Evolutionary conservation across 1,140 invertebrate species (phyloP), one percentile per base, ranked within the genome.

Genomic region (Papilio aristodemus): DNA sequence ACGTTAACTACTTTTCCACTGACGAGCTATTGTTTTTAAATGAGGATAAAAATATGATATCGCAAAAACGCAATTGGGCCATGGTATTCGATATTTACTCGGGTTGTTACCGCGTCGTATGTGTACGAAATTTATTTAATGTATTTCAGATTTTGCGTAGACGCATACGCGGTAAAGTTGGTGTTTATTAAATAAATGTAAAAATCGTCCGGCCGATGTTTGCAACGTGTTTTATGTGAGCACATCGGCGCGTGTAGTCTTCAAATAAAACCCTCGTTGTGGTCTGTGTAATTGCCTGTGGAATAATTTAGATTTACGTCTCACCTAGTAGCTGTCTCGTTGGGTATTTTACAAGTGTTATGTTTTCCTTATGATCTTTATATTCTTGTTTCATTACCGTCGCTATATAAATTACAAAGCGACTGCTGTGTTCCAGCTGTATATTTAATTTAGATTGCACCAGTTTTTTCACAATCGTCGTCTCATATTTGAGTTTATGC

Each of bases 331-430:
- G 46, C 10, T 54, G 46, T 54, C 46, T 54, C 46, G 22, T 25
- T 54, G 17, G 46, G 46, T 8, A 54, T 54, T 54, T 54, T 54
- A 54, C 46, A 54, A 54, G 46, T 54, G 46, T 54, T 54, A 54
- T 54, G 46, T 54, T 54, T 54, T 54, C 19, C 46, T 54, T 54
- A 54, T 54, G 46, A 54, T 13, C 22, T 22, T 54, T 22, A 50
- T 25, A 17, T 50, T 50, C 19, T 22, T 54, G 46, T 54, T 54
- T 54, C 46, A 54, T 54, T 54, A 25, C 46, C 19, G 19, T 54
- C 14, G 43, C 19, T 54, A 54, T 22, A 54, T 54, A 54, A 54
- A 54, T 54, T 25, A 54, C 46, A 54, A 54, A 22, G 46, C 14
- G 46, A 2, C 9, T 0, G 9, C 22, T 5, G 46, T 54, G 46